These are phyloP conservation scores for Sebastes schlegelii DNA, from an alignment of 2,113 vertebrate genomes.

Conservation along the genomic window DNA sequence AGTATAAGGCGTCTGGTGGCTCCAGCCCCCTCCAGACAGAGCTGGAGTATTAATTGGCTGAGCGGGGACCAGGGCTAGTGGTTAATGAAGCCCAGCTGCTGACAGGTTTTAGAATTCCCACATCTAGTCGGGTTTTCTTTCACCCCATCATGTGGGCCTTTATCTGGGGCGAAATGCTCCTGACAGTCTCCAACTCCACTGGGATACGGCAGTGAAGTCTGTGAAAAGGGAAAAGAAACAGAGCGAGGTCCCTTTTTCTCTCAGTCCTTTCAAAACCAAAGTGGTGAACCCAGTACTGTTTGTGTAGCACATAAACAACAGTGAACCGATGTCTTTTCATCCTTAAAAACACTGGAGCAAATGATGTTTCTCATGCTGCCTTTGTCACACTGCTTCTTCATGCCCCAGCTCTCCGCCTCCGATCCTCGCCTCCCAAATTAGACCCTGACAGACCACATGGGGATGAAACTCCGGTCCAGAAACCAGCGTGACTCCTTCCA, in stretches of 20 bases:
- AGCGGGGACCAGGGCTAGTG: slow-evolving; percentile 38
- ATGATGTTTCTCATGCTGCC: slow-evolving; percentile 23
- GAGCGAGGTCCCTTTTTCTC: not conserved
- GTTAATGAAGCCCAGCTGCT: slow-evolving; percentile 57
- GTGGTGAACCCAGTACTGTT: not conserved
- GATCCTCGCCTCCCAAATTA: slow-evolving; percentile 54
- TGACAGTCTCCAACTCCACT: slow-evolving; percentile 17
- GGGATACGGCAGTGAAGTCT: slow-evolving; percentile 5
- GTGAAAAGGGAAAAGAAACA: slow-evolving; percentile 3
- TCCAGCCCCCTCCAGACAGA: slow-evolving; percentile 31
- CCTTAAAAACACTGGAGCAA: slow-evolving; percentile 9
- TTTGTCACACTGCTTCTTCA: slow-evolving; percentile 19
- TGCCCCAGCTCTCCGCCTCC: slow-evolving; percentile 17
- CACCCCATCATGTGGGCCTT: slow-evolving; percentile 19
- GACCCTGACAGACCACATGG: slow-evolving; percentile 52
- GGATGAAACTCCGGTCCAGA: slow-evolving; percentile 51
- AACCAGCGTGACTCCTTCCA: slow-evolving; percentile 38
- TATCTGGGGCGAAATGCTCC: slow-evolving; percentile 21
- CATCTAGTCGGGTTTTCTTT: slow-evolving; percentile 25
- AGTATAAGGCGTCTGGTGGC: slow-evolving; percentile 70
- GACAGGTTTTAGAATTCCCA: slow-evolving; percentile 26
- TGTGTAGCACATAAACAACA: slow-evolving; percentile 14
- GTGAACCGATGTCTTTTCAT: not conserved
- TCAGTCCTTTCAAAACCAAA: slow-evolving; percentile 11
- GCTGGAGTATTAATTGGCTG: slow-evolving; percentile 46